Base-by-base conservation (phyloP, 2,888 invertebrate species). In the Himalopsyche kuldschensis region DNA sequence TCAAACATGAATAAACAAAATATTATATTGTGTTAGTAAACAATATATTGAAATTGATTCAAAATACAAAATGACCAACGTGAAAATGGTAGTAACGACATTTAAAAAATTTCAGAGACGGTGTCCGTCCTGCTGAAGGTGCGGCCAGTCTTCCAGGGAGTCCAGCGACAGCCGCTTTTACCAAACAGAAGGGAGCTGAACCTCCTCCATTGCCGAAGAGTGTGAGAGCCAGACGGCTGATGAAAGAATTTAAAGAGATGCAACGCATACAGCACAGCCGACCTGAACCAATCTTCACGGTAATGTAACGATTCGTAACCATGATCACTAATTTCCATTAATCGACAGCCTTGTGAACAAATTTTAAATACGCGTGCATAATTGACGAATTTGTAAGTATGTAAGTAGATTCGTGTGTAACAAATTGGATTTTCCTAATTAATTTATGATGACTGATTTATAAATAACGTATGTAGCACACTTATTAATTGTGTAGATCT, bases 181-280 rank as follows among this genome's bases (percentile, higher is more conserved):
- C 89, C 55, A 91, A 92, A 89, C 90, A 92, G 88, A 91, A 92
- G 87, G 90, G 89, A 80, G 90, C 89, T 78, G 88, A 90, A 87
- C 85, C 92, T 88, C 89, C 92, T 31, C 87, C 93, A 77, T 90
- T 93, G 87, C 89, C 93, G 87, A 78, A 90, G 90, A 89, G 91
- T 87, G 92, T 94, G 80, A 93, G 97, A 86, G 94, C 96, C 46
- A 93, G 96, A 85, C 92, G 97, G 78, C 93, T 97, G 83, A 97
- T 97, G 97, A 96, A 97, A 89, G 97, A 97, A 88, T 94, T 95
- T 87, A 94, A 94, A 87, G 96, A 96, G 89, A 94, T 96, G 88
- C 95, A 96, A 88, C 93, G 94, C 87, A 90, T 94, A 85, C 96
- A 96, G 89, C 93, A 93, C 87, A 93, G 92, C 87, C 92, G 94